Base-by-base conservation (phyloP, 2,797 vertebrate species). In the Protosalanx chinensis region DNA sequence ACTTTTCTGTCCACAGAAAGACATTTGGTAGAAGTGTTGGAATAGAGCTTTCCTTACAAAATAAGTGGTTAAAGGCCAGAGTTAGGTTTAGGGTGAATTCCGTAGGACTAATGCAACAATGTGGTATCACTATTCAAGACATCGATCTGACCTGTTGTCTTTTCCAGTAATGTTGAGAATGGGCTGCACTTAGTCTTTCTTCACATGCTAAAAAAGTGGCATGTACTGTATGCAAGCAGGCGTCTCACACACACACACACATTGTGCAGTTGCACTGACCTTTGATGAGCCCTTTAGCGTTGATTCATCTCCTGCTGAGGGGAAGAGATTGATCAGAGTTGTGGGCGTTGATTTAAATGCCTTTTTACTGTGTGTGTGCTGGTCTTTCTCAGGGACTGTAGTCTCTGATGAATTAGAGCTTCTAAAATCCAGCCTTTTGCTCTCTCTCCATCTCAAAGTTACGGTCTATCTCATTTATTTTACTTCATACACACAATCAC, bases 271-370 rank as follows among this genome's bases (percentile, higher is more conserved):
- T 65, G 53, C 67, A 68, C 68, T 74, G 20, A 16, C 65, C 65
- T 53, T 18, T 49, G 20, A 67, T n/a, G 65, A 67, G 41, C 20
- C 64, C 64, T 15, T 29, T 6, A 72, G 46, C 71, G 65, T 51
- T 80, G 76, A 84, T 72, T 79, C 76, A 81, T 80, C 73, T 61
- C 63, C 20, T 62, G 66, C 64, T 81, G 68, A 79, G 75, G 58
- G 64, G 70, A 82, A 77, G 72, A 76, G 75, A 82, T 76, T 70
- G 79, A 81, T 61, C 30, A 49, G 51, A 77, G 67, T 63, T 46
- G 53, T 37, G 68, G 27, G 58, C 67, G 78, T 78, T 83, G 84
- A 86, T 86, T 84, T 84, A 84, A 73, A 81, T 67, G 69, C 67
- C 84, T 86, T 77, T 83, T 83, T 81, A 84, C 77, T 77, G 46